Evolutionary conservation across 2,113 vertebrate genomes (phyloP), one percentile per base, ranked within the genome.

Genomic region (Dascyllus trimaculatus): DNA sequence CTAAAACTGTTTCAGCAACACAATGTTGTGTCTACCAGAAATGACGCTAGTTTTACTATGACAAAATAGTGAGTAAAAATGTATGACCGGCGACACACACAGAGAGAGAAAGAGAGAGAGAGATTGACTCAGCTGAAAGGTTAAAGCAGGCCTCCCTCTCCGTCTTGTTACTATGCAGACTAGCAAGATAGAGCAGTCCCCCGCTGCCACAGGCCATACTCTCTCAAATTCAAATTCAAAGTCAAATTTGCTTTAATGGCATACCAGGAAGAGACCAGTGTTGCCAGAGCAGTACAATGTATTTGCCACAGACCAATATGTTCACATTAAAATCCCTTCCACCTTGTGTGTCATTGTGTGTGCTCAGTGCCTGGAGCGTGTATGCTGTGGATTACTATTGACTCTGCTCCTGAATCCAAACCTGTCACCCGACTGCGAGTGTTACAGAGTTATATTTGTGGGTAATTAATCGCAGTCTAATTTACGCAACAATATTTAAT

Each of bases 81-180:
- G 56, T 29, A 80, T 49, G 61, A 80, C 68, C 53, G 40, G 22
- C 18, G 19, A 56, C 22, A 72, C 25, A 75, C 54, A 61, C 59
- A 54, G 66, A 70, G 65, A 66, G 49, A 60, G 17, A 72, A 68
- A 61, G n/a, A n/a, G 45, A 61, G 64, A 77, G 68, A 71, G 80
- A 72, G 67, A 78, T 77, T 89, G 84, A 92, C 78, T 88, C 76
- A 82, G 77, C 77, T 91, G 85, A 91, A 93, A 93, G 89, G 88
- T 89, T 91, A 88, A 84, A 79, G 75, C 62, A 70, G 80, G 83
- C 85, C 68, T 91, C 73, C 58, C 84, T 81, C 76, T 88, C 82
- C 76, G 64, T 79, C 73, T 81, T 93, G 92, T 94, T 94, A 94
- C 92, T 91, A 93, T 92, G 92, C 90, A 93, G 93, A 92, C 88